Conservation (phyloP, 1,140 invertebrate genomes). For the Drosophila ercepeae region DNA sequence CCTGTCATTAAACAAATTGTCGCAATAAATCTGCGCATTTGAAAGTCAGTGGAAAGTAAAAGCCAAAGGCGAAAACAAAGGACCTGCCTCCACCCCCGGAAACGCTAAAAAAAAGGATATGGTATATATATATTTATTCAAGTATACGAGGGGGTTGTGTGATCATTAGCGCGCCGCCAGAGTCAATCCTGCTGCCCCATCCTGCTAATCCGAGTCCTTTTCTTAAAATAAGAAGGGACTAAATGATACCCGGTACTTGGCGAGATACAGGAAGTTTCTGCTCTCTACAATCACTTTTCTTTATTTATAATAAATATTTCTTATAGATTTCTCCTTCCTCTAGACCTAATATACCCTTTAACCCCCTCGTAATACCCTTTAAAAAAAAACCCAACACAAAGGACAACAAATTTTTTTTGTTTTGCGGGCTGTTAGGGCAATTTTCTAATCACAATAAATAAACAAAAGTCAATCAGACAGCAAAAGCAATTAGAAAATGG, state of each 20-base stretch:
- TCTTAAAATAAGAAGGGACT: background rate
- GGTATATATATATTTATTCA: constrained; percentile 1
- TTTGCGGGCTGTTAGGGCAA: constrained; percentile 31
- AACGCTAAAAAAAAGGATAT: background rate
- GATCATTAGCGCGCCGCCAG: constrained; percentile 39
- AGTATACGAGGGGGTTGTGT: constrained; percentile 10
- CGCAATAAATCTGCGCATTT: constrained; percentile 81
- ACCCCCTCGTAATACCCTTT: background rate
- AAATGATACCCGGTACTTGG: background rate
- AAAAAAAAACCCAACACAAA: constrained; percentile 1
- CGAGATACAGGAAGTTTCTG: too few species aligned
- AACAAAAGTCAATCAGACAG: constrained; percentile 75
- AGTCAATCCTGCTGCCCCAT: constrained; percentile 17
- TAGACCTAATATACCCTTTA: background rate
- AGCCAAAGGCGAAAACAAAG: constrained; percentile 41
- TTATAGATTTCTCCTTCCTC: background rate
- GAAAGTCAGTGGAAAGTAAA: constrained; percentile 71
- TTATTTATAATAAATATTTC: too few species aligned
- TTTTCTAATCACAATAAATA: constrained; percentile 76
- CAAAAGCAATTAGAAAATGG: constrained; percentile 78
- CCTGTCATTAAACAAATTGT: constrained; percentile 83
- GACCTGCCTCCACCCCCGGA: background rate
- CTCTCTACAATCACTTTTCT: too few species aligned
- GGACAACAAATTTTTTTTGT: constrained; percentile 3
- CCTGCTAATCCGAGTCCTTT: background rate